Percentiles rank a stretch among this genome's conserved stretches.
Conservation (phyloP, 2,113 vertebrate species). For the Malurus melanocephalus region DNA sequence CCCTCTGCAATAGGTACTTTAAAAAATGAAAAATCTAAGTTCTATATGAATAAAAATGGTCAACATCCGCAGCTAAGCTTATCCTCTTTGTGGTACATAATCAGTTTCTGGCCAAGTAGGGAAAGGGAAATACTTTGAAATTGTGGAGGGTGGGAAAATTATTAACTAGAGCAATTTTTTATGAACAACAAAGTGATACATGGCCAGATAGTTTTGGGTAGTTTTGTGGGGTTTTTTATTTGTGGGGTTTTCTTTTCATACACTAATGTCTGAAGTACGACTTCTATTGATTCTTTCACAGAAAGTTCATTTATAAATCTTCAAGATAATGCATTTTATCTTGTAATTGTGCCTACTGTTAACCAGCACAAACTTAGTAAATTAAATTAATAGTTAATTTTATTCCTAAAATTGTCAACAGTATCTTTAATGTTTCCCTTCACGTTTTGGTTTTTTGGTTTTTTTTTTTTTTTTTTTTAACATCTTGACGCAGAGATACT, state of each 20-base stretch:
- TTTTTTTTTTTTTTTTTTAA: background rate
- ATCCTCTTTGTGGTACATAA: background rate
- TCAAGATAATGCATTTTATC: background rate
- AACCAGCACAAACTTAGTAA: background rate
- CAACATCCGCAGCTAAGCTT: background rate
- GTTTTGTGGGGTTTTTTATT: background rate
- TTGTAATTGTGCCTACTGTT: background rate
- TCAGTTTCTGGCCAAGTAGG: background rate
- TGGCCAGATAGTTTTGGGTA: background rate
- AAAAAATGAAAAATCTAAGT: background rate
- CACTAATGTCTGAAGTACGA: background rate
- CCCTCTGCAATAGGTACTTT: background rate
- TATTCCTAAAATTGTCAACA: background rate
- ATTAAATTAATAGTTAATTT: background rate
- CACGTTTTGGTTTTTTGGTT: too few species aligned
- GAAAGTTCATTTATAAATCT: background rate
- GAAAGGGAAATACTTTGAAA: background rate
- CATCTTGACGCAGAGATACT: background rate
- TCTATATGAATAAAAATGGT: background rate
- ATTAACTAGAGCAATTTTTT: background rate
- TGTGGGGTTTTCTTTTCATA: background rate
- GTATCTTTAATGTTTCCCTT: background rate
- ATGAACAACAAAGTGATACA: background rate
- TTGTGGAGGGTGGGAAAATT: background rate
- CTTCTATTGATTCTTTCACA: background rate